Percentiles rank a stretch among this genome's conserved stretches.
Evolutionary conservation across 2,797 vertebrate species (phyloP).

Genomic region (Mareca penelope): DNA sequence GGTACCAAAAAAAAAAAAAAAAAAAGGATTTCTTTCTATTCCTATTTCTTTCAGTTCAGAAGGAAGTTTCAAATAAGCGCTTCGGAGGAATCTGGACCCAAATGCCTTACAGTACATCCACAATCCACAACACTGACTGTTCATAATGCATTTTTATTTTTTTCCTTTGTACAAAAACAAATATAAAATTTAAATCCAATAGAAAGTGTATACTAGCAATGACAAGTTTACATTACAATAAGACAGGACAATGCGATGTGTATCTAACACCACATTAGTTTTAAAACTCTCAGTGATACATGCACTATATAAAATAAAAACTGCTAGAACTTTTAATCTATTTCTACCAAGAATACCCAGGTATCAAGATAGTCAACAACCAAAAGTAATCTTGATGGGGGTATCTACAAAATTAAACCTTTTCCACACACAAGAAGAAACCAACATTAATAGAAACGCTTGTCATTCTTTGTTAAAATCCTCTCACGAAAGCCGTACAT

Average conservation of each 20-base stretch:
- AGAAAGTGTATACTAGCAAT: slow-evolving; percentile 77
- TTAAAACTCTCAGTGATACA: slow-evolving; percentile 78
- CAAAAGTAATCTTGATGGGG: slow-evolving; percentile 59
- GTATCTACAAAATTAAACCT: slow-evolving; percentile 69
- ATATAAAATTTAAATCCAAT: slow-evolving; percentile 81
- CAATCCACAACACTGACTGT: slow-evolving; percentile 18
- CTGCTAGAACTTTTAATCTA: slow-evolving; percentile 67
- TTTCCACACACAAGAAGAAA: slow-evolving; percentile 69
- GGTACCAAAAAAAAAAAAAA: not conserved
- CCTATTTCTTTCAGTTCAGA: not conserved
- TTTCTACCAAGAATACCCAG: slow-evolving; percentile 71
- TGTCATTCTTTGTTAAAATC: slow-evolving; percentile 72
- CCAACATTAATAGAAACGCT: slow-evolving; percentile 71
- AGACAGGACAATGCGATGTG: slow-evolving; percentile 70
- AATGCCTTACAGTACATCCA: not conserved
- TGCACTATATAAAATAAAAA: slow-evolving; percentile 79
- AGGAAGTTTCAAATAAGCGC: not conserved
- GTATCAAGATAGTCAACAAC: slow-evolving; percentile 62
- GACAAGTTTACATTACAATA: slow-evolving; percentile 76
- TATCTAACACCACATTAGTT: slow-evolving; percentile 75
- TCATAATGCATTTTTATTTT: slow-evolving; percentile 81
- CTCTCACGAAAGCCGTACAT: slow-evolving; percentile 70
- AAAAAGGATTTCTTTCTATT: too few species aligned
- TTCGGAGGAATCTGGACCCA: not conserved
- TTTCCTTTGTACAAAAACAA: slow-evolving; percentile 84